Conservation (phyloP, 2,797 vertebrate species). For the Syngnathus rostellatus region DNA sequence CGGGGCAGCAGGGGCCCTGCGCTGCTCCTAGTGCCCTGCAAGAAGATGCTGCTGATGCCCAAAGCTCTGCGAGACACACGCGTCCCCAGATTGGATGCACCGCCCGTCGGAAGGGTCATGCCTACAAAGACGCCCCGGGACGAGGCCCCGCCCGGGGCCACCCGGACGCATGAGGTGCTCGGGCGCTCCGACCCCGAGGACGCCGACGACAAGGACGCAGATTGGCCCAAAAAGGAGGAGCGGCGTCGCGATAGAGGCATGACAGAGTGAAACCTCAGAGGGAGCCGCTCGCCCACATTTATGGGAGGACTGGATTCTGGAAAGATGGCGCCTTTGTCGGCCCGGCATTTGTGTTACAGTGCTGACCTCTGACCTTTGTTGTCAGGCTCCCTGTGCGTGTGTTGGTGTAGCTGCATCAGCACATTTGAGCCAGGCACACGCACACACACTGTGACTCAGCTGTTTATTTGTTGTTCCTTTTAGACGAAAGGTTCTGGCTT, state of each 20-base stretch:
- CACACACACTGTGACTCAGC: constrained; percentile 6
- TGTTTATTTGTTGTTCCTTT: constrained; percentile 4
- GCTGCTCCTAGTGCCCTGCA: constrained; percentile 82
- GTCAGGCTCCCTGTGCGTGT: constrained; percentile 35
- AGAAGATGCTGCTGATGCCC: constrained; percentile 89
- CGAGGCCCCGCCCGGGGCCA: neutral
- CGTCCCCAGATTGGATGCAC: constrained; percentile 70
- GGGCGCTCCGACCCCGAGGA: constrained; percentile 41
- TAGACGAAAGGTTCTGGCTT: neutral
- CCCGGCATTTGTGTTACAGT: constrained; percentile 17
- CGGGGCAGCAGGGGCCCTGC: constrained; percentile 57
- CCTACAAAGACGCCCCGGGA: constrained; percentile 39
- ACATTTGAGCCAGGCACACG: constrained; percentile 47
- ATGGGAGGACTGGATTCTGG: constrained; percentile 72
- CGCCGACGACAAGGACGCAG: constrained; percentile 23
- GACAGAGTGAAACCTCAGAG: constrained; percentile 48
- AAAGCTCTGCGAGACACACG: constrained; percentile 82
- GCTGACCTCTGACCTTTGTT: constrained; percentile 20
- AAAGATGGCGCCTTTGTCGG: constrained; percentile 69
- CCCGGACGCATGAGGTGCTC: constrained; percentile 6
- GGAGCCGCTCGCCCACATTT: constrained; percentile 42
- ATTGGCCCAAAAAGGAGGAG: constrained; percentile 77
- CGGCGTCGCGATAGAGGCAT: constrained; percentile 83
- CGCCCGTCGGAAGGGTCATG: constrained; percentile 18
- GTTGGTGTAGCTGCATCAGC: constrained; percentile 64